A percentile compares a stretch with the other conserved stretches of the same genome.
phyloP scores from a whole-genome alignment of 2,888 invertebrate species.

The Polydrusus cervinus region DNA sequence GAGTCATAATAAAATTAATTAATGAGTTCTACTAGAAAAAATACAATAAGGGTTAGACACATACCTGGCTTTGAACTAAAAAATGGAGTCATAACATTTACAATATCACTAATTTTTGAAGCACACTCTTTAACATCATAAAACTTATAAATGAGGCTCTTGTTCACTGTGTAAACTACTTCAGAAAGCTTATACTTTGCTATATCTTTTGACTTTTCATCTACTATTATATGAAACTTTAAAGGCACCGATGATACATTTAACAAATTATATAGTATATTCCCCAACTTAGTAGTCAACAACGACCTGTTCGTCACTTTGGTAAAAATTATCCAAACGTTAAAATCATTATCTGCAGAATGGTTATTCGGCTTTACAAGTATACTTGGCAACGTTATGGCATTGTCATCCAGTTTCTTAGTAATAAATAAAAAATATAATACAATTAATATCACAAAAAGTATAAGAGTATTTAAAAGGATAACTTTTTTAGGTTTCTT shows the following conservation, averaged over 20 bases:
- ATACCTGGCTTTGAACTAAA: slow-evolving; percentile 80
- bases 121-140: slow-evolving; percentile 79
- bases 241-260: slow-evolving; percentile 72
- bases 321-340: slow-evolving; percentile 77
- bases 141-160: slow-evolving; percentile 72
- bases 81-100: slow-evolving; percentile 79
- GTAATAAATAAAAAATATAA: slow-evolving; percentile 59
- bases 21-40: no score
- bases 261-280: slow-evolving; percentile 73
- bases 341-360: slow-evolving; percentile 64
- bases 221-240: slow-evolving; percentile 78
- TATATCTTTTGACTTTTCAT: slow-evolving; percentile 74
- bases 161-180: slow-evolving; percentile 61
- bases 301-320: slow-evolving; percentile 74
- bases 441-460: slow-evolving; percentile 57
- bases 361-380: neutral
- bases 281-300: slow-evolving; percentile 73
- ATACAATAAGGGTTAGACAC: no score
- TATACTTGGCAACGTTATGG: slow-evolving; percentile 19
- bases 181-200: slow-evolving; percentile 71
- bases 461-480: slow-evolving; percentile 59
- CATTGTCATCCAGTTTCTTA: slow-evolving; percentile 30
- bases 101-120: slow-evolving; percentile 76
- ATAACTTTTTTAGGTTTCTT: slow-evolving; percentile 56
- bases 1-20: no score